Conservation (phyloP, 2,888 invertebrate species). For the Clostera curtula region DNA sequence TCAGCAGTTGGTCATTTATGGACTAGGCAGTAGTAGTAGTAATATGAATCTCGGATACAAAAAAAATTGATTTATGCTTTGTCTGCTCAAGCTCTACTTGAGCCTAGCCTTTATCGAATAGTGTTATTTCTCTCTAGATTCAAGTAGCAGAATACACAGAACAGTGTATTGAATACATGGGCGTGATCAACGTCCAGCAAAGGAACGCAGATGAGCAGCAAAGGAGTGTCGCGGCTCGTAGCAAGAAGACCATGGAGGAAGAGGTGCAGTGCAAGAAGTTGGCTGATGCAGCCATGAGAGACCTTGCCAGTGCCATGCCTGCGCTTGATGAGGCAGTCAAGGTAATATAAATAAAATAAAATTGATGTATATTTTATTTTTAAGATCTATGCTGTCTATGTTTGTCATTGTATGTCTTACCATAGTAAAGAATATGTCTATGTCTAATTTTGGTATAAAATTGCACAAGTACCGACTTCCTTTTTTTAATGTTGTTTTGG, state of each 20-base stretch:
- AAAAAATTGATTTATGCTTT: too few relatives aligned
- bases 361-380: neutral
- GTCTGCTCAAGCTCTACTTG: too few relatives aligned
- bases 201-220: constrained; percentile 89
- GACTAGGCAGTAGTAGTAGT: too few relatives aligned
- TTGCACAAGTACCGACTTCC: too few relatives aligned
- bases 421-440: too few relatives aligned
- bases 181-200: constrained; percentile 86
- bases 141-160: constrained; percentile 85
- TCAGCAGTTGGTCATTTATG: too few relatives aligned
- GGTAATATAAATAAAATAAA: constrained; percentile 21
- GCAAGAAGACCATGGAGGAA: constrained; percentile 72
- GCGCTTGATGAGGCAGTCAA: constrained; percentile 88
- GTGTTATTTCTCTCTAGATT: constrained; percentile 47
- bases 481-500: too few relatives aligned
- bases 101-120: too few relatives aligned
- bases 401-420: too few relatives aligned
- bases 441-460: too few relatives aligned
- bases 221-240: constrained; percentile 80
- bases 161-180: constrained; percentile 90
- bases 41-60: too few relatives aligned
- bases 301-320: constrained; percentile 90
- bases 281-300: constrained; percentile 87
- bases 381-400: neutral
- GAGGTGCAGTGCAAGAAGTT: constrained; percentile 85